A percentile compares a stretch with the other conserved stretches of the same genome.
phyloP scores from a whole-genome alignment of 1,140 invertebrate genomes.

The Drosophila nigromelanica region DNA sequence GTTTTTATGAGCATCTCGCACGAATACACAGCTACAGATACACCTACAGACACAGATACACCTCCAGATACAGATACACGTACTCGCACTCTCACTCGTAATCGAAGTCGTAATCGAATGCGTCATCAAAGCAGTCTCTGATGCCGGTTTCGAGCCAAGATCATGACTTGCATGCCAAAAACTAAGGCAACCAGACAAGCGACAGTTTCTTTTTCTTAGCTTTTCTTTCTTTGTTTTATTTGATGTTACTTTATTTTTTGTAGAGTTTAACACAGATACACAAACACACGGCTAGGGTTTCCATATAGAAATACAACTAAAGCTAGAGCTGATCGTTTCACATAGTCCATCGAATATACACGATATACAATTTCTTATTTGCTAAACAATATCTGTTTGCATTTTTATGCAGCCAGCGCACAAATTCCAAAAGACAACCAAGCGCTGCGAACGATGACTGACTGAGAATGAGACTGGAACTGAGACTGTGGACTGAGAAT shows the following conservation, averaged over 20 bases:
- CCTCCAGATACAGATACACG: slow-evolving; percentile 18
- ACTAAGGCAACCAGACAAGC: slow-evolving; percentile 20
- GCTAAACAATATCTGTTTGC: slow-evolving; percentile 26
- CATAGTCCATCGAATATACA: not conserved
- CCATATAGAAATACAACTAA: not conserved
- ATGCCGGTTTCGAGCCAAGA: slow-evolving; percentile 71
- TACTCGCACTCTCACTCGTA: slow-evolving; percentile 11
- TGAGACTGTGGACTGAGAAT: slow-evolving; percentile 3
- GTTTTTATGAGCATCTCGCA: slow-evolving; percentile 61
- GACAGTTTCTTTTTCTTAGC: slow-evolving; percentile 18
- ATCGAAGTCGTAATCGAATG: slow-evolving; percentile 52
- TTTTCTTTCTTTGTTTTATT: not conserved
- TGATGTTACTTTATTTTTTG: not conserved
- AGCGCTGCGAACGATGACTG: slow-evolving; percentile 39
- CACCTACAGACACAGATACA: slow-evolving; percentile 25
- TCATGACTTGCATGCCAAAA: slow-evolving; percentile 68
- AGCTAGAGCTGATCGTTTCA: not conserved
- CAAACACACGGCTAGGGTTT: not conserved
- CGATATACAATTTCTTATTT: slow-evolving; percentile 25
- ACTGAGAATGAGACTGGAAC: slow-evolving; percentile 10
- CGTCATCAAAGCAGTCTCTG: slow-evolving; percentile 68
- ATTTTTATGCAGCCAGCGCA: slow-evolving; percentile 40
- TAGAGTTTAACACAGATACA: not conserved
- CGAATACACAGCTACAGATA: slow-evolving; percentile 39
- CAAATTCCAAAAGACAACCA: slow-evolving; percentile 43